Base-by-base conservation (phyloP, 2,113 vertebrate species). In the Apeltes quadracus region DNA sequence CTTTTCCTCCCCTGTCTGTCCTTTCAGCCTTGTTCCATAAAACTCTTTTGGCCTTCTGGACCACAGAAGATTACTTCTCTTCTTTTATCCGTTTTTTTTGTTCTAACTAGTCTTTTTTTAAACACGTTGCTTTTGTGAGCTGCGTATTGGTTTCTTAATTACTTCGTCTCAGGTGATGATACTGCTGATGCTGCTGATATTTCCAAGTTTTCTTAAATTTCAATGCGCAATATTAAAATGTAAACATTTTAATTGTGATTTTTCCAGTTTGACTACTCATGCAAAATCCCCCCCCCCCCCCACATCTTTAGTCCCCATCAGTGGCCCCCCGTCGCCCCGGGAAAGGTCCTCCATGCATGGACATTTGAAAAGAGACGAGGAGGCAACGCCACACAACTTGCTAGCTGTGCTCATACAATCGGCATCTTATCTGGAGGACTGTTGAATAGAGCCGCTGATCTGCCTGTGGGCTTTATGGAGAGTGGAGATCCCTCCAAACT, bases 361-460 rank as follows among this genome's bases (percentile, higher is more conserved):
- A 69, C 73, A 23, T 81, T 75, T 90, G 81, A 85, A 87, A 87
- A 79, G 87, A 86, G 83, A 74, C 83, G 63, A 76, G 76, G 77
- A 71, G 69, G 81, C 88, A 87, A 87, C 10, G 82, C 82, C 82
- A 84, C 83, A 75, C 88, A 78, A 83, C 87, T 82, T 70, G 84
- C 82, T 88, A 84, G 87, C 86, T 85, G 82, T 79, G 80, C 79
- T 72, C 84, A 80, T 59, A 88, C 85, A 90, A 88, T 89, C 88
- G 84, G 78, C 76, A 84, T 85, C 84, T 83, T 74, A 84, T 85
- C 79, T 86, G 61, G 53, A 70, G 75, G 73, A 34, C 59, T 39
- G 65, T 39, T 90, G 88, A 92, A 92, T 90, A 65, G 82, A 81
- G 74, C 71, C 84, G 72, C 48, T 75, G 87, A 86, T 86, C 77